Evolutionary conservation across 2,797 vertebrate species (phyloP).

Genomic region (Parauchenoglanis punctatus): DNA sequence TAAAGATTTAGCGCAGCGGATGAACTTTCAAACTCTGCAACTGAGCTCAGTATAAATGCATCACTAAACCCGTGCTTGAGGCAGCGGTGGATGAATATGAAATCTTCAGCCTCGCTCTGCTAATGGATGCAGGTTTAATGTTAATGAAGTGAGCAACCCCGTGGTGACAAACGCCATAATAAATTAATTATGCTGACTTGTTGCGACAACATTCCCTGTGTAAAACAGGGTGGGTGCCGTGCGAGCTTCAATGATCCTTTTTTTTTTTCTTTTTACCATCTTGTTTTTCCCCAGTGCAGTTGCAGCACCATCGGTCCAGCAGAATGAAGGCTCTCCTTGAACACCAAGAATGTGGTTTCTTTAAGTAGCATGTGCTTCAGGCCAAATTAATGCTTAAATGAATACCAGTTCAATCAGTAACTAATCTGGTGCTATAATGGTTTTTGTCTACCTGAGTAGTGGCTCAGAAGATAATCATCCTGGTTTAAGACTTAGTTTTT

Average conservation of each 20-base stretch:
- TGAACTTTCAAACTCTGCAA: conserved; percentile 50
- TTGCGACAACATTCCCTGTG: conserved; percentile 54
- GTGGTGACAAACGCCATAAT: conserved; percentile 58
- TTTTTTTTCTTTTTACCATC: background rate
- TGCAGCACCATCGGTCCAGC: background rate
- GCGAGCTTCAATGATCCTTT: conserved; percentile 20
- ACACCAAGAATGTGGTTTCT: background rate
- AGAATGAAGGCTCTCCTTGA: background rate
- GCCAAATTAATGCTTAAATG: background rate
- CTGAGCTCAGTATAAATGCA: conserved; percentile 31
- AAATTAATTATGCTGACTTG: conserved; percentile 58
- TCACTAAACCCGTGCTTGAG: conserved; percentile 19
- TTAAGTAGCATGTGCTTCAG: background rate
- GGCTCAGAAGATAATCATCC: background rate
- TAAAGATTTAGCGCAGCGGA: conserved; percentile 34
- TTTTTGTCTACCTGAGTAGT: background rate
- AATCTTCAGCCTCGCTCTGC: conserved; percentile 55
- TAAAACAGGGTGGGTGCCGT: conserved; percentile 54
- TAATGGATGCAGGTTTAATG: conserved; percentile 63
- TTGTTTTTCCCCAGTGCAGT: background rate
- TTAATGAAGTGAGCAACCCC: conserved; percentile 66
- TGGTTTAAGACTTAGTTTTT: background rate
- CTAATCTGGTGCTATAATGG: background rate
- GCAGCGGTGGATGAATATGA: conserved; percentile 21
- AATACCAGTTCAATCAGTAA: background rate